These are phyloP conservation scores for Phymorhynchus buccinoides DNA, from an alignment of 1,140 invertebrate genomes.

Conservation along the genomic window DNA sequence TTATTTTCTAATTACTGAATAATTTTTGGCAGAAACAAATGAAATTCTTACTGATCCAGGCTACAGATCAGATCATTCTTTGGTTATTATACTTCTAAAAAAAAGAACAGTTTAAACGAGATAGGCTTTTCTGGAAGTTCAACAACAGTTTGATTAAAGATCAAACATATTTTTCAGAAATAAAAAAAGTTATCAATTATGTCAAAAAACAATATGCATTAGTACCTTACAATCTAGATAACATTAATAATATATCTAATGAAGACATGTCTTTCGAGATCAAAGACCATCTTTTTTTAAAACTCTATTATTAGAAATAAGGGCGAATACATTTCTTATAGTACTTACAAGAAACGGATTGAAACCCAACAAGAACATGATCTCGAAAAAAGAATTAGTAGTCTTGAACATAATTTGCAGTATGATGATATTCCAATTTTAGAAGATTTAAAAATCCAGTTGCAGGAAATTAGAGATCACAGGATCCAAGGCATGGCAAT, in stretches of 20 bases:
- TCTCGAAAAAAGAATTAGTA: slow-evolving; percentile 10
- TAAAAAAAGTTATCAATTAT: slow-evolving; percentile 25
- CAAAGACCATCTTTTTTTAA: slow-evolving; percentile 14
- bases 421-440: neutral
- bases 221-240: neutral
- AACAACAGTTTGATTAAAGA: slow-evolving; percentile 39
- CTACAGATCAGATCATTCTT: slow-evolving; percentile 41
- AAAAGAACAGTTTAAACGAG: slow-evolving; percentile 18
- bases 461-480: neutral
- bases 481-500: slow-evolving; percentile 3
- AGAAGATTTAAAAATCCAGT: neutral
- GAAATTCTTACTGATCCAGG: slow-evolving; percentile 17
- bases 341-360: slow-evolving; percentile 9
- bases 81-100: slow-evolving; percentile 2
- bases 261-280: neutral
- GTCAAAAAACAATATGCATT: neutral
- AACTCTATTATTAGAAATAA: slow-evolving; percentile 1
- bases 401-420: neutral
- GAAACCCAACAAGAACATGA: neutral
- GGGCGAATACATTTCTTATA: slow-evolving; percentile 34
- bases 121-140: slow-evolving; percentile 30
- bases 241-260: neutral
- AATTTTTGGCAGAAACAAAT: slow-evolving; percentile 3
- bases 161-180: slow-evolving; percentile 1
- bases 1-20: slow-evolving; percentile 41